These are phyloP conservation scores for Bombus difficillimus DNA, from an alignment of 1,140 invertebrate genomes.

Conservation along the genomic window DNA sequence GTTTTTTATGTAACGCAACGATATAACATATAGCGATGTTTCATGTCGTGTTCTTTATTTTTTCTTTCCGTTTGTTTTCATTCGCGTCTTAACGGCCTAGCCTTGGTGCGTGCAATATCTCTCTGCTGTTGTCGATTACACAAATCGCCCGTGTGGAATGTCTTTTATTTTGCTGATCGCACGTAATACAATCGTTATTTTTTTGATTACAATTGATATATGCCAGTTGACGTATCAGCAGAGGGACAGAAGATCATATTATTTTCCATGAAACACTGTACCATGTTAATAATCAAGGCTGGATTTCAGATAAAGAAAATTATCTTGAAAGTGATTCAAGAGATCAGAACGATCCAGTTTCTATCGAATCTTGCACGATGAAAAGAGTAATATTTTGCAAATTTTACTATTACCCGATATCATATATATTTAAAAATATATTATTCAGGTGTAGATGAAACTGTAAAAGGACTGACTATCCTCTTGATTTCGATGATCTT, in stretches of 20 bases:
- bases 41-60: not conserved
- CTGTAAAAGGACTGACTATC: no score
- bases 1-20: not conserved
- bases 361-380: not conserved
- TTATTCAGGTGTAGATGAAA: no score
- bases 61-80: not conserved
- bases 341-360: not conserved
- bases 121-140: not conserved
- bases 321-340: not conserved
- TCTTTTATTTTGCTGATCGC: not conserved
- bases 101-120: conserved; percentile 31
- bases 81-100: conserved; percentile 8
- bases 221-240: not conserved
- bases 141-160: not conserved
- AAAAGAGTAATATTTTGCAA: not conserved
- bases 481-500: no score
- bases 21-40: no score
- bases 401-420: not conserved
- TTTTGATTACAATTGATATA: not conserved
- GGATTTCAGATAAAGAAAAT: not conserved
- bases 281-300: conserved; percentile 25
- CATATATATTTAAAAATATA: no score
- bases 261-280: conserved; percentile 28
- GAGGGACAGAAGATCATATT: not conserved
- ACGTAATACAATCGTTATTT: not conserved